Evolutionary conservation across 1,140 invertebrate genomes (phyloP), one percentile per base, ranked within the genome.

Genomic region (Drosophila hydei): DNA sequence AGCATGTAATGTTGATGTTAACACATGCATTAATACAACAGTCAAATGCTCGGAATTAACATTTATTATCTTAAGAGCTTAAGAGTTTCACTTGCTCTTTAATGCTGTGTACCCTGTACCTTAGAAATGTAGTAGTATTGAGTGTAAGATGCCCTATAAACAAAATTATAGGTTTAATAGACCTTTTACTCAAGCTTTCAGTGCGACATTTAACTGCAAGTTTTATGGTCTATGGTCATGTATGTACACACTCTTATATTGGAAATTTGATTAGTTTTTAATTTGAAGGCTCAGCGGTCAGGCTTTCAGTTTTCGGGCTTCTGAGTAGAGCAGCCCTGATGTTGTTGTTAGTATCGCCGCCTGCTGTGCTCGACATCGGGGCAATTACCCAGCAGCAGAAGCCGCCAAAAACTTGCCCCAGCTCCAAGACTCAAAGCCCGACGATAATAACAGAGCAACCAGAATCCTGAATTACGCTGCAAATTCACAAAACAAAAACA

Each of bases 391-490:
- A 79, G 33, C 60, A 75, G 48, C 63, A 79, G 67, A 33, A 33
- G 30, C 77, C 74, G 69, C 55, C 56, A 70, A 63, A 61, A 61
- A 73, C 71, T 73, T 71, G 72, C 52, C 64, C 61, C 74, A 56
- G 62, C 58, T 43, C 55, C 74, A 70, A 77, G 56, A 47, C 64
- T 54, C 56, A 72, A 30, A 76, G 36, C 75, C 75, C 81, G 77
- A 68, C 83, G 71, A 88, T 88, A 88, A 88, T 88, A 88, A 88
- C 83, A 88, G 77, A 80, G 81, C 74, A 73, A 77, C 45, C 78
- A 79, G 83, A 81, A 88, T 88, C 83, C 83, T 88, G 83, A 81
- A 88, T 88, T 88, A 88, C 83, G 83, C 83, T 70, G 75, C 68
- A 72, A 69, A 69, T 71, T 43, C 59, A 48, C 38, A 6, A 65